Conservation (phyloP, 2,113 vertebrate species). For the Turdus rufiventris region DNA sequence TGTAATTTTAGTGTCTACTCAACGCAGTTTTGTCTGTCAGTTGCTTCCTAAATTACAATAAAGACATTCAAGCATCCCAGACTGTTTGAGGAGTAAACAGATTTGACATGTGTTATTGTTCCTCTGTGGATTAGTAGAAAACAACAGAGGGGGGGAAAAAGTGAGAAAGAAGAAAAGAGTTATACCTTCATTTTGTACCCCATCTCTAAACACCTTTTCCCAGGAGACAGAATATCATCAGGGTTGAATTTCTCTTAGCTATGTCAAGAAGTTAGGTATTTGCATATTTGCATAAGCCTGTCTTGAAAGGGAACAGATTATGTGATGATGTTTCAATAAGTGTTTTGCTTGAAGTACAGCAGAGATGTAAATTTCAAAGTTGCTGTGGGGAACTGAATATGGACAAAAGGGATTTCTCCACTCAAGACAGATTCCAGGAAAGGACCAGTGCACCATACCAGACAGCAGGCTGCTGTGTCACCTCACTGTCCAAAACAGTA, state of each 20-base stretch:
- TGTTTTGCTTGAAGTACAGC: not conserved
- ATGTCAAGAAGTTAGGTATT: not conserved
- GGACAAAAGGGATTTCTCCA: not conserved
- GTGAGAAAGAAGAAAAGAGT: not conserved
- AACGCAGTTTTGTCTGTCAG: not conserved
- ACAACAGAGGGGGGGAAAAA: not conserved
- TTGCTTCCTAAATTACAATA: not conserved
- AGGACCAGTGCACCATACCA: not conserved
- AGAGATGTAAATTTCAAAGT: not conserved
- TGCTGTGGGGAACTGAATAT: not conserved
- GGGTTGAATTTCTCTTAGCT: not conserved
- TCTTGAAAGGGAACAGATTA: not conserved
- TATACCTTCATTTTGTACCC: not conserved
- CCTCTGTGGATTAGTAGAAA: not conserved
- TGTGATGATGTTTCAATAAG: not conserved
- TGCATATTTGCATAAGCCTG: not conserved
- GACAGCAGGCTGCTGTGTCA: not conserved
- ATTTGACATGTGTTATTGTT: not conserved
- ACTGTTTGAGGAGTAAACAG: not conserved
- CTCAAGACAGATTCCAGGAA: not conserved
- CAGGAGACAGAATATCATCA: not conserved
- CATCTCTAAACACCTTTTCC: not conserved
- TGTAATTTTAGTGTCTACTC: not conserved
- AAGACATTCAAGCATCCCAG: not conserved
- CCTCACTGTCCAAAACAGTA: not conserved